Conservation (phyloP, 2,888 invertebrate species). For the Drosophila kokeensis region DNA sequence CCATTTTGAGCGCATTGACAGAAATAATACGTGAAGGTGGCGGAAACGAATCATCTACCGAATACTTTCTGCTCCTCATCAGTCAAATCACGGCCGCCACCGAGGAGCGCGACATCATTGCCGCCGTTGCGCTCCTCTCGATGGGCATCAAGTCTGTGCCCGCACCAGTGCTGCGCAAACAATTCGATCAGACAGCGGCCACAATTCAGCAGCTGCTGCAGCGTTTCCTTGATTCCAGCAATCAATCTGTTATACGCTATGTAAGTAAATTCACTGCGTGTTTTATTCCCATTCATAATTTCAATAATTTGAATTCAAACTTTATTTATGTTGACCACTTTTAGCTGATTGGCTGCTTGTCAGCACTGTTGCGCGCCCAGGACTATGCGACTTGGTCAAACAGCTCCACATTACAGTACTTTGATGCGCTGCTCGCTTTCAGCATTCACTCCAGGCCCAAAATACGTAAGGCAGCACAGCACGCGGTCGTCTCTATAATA, state of each 20-base stretch:
- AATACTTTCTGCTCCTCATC: constrained; percentile 96
- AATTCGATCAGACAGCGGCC: constrained; percentile 90
- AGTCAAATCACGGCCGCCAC: constrained; percentile 91
- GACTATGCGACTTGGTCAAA: constrained; percentile 92
- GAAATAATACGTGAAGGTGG: constrained; percentile 96
- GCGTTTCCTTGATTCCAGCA: constrained; percentile 89
- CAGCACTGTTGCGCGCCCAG: constrained; percentile 91
- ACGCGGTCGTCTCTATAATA: constrained; percentile 91
- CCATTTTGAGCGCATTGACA: constrained; percentile 95
- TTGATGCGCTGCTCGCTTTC: constrained; percentile 91
- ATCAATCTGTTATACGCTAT: constrained; percentile 89
- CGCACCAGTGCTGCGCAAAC: constrained; percentile 89
- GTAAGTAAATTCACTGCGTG: constrained; percentile 82
- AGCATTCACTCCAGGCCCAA: constrained; percentile 94
- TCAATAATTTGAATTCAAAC: neutral
- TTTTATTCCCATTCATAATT: neutral
- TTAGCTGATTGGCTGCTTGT: constrained; percentile 89
- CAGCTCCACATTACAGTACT: constrained; percentile 89
- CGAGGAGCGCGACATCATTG: constrained; percentile 90
- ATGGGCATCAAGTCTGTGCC: constrained; percentile 96
- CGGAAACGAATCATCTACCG: constrained; percentile 94
- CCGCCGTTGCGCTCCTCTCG: constrained; percentile 91
- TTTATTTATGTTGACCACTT: constrained; percentile 3
- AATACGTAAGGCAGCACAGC: constrained; percentile 95
- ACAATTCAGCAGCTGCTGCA: constrained; percentile 89